A percentile compares a stretch with the other conserved stretches of the same genome.
These are phyloP conservation scores for Petrophora chlorosata DNA, from an alignment of 2,888 invertebrate genomes.

Conservation along the genomic window DNA sequence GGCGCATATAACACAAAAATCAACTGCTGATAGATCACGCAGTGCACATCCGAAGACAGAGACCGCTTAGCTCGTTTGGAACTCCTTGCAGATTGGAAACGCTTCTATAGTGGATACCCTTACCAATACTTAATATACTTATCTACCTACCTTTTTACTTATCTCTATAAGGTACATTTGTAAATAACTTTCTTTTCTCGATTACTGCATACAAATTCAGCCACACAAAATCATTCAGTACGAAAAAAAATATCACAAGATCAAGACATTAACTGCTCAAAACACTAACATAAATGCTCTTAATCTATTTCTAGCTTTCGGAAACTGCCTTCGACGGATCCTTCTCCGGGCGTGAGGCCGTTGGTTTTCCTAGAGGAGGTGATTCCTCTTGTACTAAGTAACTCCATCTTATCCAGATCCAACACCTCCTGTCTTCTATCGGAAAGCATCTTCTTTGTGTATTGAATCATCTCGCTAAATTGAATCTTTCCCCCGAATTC, in stretches of 20 bases:
- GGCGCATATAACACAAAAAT: too few species aligned
- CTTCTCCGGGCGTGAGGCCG: conserved; percentile 54
- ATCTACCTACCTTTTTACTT: too few species aligned
- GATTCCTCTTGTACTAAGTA: conserved; percentile 85
- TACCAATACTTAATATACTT: too few species aligned
- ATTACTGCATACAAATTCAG: not conserved
- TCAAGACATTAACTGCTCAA: not conserved
- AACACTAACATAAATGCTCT: conserved; percentile 6
- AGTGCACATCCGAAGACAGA: too few species aligned
- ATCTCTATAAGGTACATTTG: too few species aligned
- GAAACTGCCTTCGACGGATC: conserved; percentile 85
- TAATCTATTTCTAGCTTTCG: conserved; percentile 88
- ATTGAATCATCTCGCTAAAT: conserved; percentile 87
- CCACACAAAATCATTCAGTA: conserved; percentile 3
- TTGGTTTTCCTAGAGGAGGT: conserved; percentile 57
- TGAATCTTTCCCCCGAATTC: conserved; percentile 89
- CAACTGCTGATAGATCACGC: too few species aligned
- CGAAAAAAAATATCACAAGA: conserved; percentile 10
- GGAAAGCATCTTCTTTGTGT: conserved; percentile 86
- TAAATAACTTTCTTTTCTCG: too few species aligned
- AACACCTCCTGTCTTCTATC: conserved; percentile 84
- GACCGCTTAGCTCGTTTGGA: too few species aligned
- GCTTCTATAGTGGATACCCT: too few species aligned
- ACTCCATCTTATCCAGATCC: conserved; percentile 85
- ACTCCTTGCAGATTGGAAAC: too few species aligned